phyloP scores from a whole-genome alignment of 2,113 vertebrate species.

The Zosterops lateralis region DNA sequence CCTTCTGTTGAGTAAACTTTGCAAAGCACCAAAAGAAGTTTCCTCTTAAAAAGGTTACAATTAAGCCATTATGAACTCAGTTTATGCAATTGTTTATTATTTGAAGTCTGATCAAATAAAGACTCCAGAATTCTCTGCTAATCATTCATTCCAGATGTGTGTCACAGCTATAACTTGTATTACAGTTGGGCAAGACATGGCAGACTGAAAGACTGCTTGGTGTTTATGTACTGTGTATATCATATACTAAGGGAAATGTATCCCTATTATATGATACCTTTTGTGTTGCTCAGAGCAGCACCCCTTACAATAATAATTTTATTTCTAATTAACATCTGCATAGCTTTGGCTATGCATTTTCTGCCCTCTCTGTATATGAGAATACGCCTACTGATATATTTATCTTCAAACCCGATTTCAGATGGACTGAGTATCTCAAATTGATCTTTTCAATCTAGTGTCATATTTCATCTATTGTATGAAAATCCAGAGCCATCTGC shows the following conservation, averaged over 20 bases:
- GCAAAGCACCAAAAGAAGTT: not conserved
- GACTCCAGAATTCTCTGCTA: not conserved
- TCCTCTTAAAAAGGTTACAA: not conserved
- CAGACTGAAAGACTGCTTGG: not conserved
- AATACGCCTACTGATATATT: not conserved
- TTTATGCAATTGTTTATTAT: not conserved
- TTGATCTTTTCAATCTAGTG: not conserved
- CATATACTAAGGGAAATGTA: not conserved
- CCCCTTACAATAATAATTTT: not conserved
- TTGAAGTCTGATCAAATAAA: not conserved
- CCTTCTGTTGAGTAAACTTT: not conserved
- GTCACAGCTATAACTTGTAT: not conserved
- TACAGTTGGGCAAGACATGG: not conserved
- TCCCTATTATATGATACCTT: not conserved
- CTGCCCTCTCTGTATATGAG: not conserved
- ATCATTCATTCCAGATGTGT: not conserved
- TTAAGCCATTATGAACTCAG: not conserved
- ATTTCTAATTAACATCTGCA: not conserved
- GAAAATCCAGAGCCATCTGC: not conserved
- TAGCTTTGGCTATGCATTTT: not conserved
- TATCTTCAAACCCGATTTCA: not conserved
- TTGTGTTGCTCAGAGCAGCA: not conserved
- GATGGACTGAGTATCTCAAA: not conserved
- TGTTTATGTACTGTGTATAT: not conserved
- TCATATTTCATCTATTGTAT: not conserved